These are phyloP conservation scores for Sarcophaga variegata DNA, from an alignment of 2,888 invertebrate species.

Conservation along the genomic window DNA sequence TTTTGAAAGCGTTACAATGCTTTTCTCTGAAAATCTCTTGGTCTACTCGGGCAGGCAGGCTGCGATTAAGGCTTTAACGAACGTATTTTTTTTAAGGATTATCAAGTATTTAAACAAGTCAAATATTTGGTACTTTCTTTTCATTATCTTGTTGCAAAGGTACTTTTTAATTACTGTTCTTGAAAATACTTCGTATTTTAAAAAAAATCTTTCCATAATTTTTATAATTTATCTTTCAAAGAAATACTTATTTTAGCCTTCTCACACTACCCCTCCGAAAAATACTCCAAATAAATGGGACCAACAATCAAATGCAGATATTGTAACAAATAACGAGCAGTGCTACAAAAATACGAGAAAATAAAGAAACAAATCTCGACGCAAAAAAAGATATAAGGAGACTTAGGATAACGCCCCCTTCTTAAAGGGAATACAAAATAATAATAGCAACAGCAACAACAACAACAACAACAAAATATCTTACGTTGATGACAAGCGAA, in stretches of 20 bases:
- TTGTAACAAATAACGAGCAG: slow-evolving; percentile 37
- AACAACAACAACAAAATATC: slow-evolving; percentile 23
- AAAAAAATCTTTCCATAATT: too few species aligned
- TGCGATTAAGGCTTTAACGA: too few species aligned
- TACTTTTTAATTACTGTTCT: too few species aligned
- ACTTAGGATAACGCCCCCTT: slow-evolving; percentile 48
- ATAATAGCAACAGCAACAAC: slow-evolving; percentile 8
- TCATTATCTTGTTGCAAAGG: too few species aligned
- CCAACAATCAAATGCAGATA: slow-evolving; percentile 59
- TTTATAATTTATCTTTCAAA: not conserved
- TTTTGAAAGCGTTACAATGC: too few species aligned
- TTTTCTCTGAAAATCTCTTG: too few species aligned
- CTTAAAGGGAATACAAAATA: slow-evolving; percentile 26
- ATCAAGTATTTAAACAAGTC: not conserved
- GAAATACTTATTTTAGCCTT: not conserved
- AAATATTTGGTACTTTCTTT: not conserved
- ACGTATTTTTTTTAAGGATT: not conserved
- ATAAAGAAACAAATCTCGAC: not conserved
- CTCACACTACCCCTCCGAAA: not conserved
- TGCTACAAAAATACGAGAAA: not conserved
- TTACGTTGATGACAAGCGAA: slow-evolving; percentile 52
- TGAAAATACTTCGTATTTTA: too few species aligned
- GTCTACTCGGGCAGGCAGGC: too few species aligned
- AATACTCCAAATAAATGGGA: slow-evolving; percentile 9
- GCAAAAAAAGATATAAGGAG: slow-evolving; percentile 33